Base-by-base conservation (phyloP, 1,140 invertebrate species). In the Copidosoma floridanum region DNA sequence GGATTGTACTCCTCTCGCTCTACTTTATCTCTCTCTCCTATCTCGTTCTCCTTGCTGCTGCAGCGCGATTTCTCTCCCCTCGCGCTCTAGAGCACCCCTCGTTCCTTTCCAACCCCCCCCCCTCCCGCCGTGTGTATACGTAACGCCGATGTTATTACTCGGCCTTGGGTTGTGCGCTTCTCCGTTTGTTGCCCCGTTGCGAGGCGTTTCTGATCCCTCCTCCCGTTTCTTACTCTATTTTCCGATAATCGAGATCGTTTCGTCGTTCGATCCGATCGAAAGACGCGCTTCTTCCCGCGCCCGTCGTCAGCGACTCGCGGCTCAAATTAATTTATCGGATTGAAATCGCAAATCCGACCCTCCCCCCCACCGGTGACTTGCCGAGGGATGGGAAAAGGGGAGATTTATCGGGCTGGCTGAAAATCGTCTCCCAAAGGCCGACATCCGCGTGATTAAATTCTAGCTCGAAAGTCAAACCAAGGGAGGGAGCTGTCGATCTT, bases 301-400 rank as follows among this genome's bases (percentile, higher is more conserved):
- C n/a, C n/a, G n/a, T n/a, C n/a, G n/a, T n/a, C n/a, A n/a, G n/a
- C n/a, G n/a, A n/a, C n/a, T n/a, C n/a, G n/a, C 53, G 40, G 46
- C 53, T 60, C 44, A 53, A 67, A 67, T 65, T 61, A 64, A 67
- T 65, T 57, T 60, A 38, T 57, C 57, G 47, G 59, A n/a, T n/a
- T n/a, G n/a, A n/a, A n/a, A n/a, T n/a, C n/a, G n/a, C n/a, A n/a
- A n/a, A n/a, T n/a, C n/a, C n/a, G n/a, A n/a, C n/a, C n/a, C n/a
- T n/a, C n/a, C n/a, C n/a, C n/a, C n/a, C n/a, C n/a, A n/a, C n/a
- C n/a, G n/a, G n/a, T n/a, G n/a, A n/a, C n/a, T n/a, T n/a, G n/a
- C 7, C 20, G 27, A 16, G 18, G 16, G 21, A 12, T 8, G 6
- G 16, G 5, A n/a, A 16, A 18, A 38, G 38, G 35, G 35, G 38